Evolutionary conservation across 2,888 invertebrate species (phyloP), one percentile per base, ranked within the genome.

Genomic region (Dexiosoma caninum): DNA sequence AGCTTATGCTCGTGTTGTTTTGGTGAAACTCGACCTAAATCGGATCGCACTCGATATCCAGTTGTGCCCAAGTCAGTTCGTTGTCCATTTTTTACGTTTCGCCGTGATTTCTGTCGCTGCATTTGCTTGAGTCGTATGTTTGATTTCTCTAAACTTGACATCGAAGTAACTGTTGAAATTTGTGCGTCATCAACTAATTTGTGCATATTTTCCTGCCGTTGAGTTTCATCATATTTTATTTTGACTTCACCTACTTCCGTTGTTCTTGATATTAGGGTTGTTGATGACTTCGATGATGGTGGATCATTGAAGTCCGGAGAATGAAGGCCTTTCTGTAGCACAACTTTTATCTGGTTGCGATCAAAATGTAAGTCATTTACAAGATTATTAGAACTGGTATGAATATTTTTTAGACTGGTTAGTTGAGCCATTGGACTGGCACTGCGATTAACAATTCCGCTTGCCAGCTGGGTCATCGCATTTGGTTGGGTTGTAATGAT

Each of bases 371-470:
- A 86, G 84, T 90, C 88, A 83, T 88, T 88, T 84, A 89, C 84
- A 85, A 89, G 83, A 87, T 89, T 85, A 42, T 88, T 85, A 86
- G 88, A 84, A 78, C 87, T 87, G 49, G 90, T 89, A 82, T 88
- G 84, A 86, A 92, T 64, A 89, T 92, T 91, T 88, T 93, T 94
- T 14, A 95, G 90, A 85, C 95, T 95, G 57, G 94, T 94, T 62
- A 95, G 88, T 90, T 95, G 95, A 82, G 95, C 93, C 94, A 96
- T 95, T 1, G 95, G 95, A 86, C 95, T 95, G 14, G 87, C 85
- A 75, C 94, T 92, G 6, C 93, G 92, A 93, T 93, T 91, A 90
- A 88, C 89, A 44, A 90, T 89, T 23, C 89, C 90, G 30, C 87
- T 82, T 10, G 93, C 92, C 4, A 95, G 89, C 35, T 94, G 93